Base-by-base conservation (phyloP, 2,797 vertebrate genomes). In the Halcyon leucocephala region DNA sequence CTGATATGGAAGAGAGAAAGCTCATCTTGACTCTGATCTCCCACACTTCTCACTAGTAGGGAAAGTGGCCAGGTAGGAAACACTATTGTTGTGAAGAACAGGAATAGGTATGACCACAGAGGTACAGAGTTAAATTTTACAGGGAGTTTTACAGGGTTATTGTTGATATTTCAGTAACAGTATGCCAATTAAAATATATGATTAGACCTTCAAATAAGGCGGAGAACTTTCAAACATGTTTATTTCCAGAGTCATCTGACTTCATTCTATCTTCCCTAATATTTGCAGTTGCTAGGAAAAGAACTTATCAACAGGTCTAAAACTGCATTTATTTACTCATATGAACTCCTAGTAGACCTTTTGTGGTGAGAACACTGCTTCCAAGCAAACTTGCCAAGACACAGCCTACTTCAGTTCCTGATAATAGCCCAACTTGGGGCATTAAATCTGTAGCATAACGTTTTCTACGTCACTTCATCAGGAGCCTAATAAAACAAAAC, bases 351-450 rank as follows among this genome's bases (percentile, higher is more conserved):
- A 46, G 33, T 25, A 76, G 24, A 39, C 8, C 7, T 39, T 81
- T 52, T 73, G 25, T 44, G 33, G 22, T 22, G 8, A 82, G 28
- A 54, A n/a, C n/a, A 26, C 4, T 24, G 9, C 46, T 82, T 51
- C 22, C 28, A 67, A 55, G 14, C 12, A 77, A 67, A 58, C 9
- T 33, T 71, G 22, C 20, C 29, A 65, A 58, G 7, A 39, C 11
- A 55, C 20, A 79, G 9, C 7, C 22, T 79, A 15, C n/a, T 79
- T 77, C 37, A 35, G 25, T 65, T 94, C n/a, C 46, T 66, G n/a
- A 57, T 15, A 76, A n/a, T 0, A 46, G 25, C 4, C 10, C 6
- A 54, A 35, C 2, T 5, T 35, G n/a, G 21, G 21, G 2, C 18
- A 46, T 33, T 57, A 57, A 49, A 65, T 73, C 42, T 66, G 4